These are phyloP conservation scores for Chrysochloris asiatica DNA, from an alignment of 2,113 vertebrate genomes.

Conservation along the genomic window DNA sequence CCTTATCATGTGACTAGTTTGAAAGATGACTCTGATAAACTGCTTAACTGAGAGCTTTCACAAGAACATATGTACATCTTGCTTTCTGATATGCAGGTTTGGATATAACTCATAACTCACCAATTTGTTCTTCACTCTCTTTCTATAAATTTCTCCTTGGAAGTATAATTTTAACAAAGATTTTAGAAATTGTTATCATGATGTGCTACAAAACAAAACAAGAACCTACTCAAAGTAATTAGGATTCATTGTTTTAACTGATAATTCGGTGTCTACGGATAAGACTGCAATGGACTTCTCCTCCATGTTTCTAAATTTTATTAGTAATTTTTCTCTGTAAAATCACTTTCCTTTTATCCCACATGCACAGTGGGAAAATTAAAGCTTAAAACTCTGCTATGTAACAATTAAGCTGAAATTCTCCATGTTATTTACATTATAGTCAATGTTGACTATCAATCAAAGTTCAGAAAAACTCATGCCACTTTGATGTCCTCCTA, in stretches of 20 bases:
- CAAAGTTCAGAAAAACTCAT: background rate
- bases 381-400: background rate
- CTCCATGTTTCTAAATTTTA: background rate
- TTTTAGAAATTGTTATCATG: background rate
- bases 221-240: background rate
- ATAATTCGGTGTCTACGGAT: background rate
- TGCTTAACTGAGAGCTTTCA: background rate
- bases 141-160: background rate
- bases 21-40: rapidly evolving
- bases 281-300: background rate
- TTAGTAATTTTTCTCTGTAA: background rate
- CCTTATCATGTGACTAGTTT: background rate
- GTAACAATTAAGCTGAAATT: conserved; percentile 21
- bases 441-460: background rate
- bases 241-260: background rate
- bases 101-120: background rate
- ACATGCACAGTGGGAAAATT: background rate
- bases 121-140: background rate
- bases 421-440: conserved; percentile 15
- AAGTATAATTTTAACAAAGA: conserved; percentile 24
- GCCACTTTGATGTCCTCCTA: background rate
- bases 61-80: background rate
- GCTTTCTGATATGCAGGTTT: background rate
- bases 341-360: background rate
- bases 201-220: background rate